Conservation (phyloP, 1,140 invertebrate genomes). For the Macrostomum lignano region DNA sequence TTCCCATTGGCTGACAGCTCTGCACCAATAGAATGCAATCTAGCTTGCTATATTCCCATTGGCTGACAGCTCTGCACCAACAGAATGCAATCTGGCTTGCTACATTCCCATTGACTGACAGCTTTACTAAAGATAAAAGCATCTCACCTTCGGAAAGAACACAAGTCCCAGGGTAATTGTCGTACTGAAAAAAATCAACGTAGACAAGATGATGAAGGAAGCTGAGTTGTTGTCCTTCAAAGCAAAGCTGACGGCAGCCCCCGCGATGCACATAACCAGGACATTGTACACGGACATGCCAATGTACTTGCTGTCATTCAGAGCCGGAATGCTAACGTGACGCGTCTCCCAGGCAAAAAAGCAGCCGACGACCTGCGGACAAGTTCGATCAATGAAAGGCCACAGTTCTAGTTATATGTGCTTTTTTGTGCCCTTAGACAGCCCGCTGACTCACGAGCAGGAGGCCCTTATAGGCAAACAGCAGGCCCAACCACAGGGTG, state of each 20-base stretch:
- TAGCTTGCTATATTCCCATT: no score
- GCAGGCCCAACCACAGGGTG: conserved; percentile 59
- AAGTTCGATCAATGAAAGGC: no score
- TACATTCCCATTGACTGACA: no score
- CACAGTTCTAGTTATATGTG: no score
- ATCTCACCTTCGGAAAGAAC: conserved; percentile 5
- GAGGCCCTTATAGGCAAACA: conserved; percentile 87
- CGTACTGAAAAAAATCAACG: background rate
- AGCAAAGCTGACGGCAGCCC: background rate
- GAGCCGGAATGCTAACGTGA: background rate
- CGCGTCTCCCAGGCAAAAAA: conserved; percentile 4
- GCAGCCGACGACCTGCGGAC: conserved; percentile 8
- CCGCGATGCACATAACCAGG: background rate
- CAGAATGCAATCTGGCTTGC: no score
- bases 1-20: no score
- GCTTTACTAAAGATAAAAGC: no score
- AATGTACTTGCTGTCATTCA: background rate
- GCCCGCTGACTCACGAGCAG: conserved; percentile 58
- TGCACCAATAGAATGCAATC: no score
- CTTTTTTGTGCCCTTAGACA: no score
- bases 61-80: no score
- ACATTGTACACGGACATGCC: conserved; percentile 1
- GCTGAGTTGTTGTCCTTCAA: background rate
- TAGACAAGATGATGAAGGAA: conserved; percentile 3
- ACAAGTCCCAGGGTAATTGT: conserved; percentile 3